Base-by-base conservation (phyloP, 2,888 invertebrate genomes). In the Serrognathus titanus region DNA sequence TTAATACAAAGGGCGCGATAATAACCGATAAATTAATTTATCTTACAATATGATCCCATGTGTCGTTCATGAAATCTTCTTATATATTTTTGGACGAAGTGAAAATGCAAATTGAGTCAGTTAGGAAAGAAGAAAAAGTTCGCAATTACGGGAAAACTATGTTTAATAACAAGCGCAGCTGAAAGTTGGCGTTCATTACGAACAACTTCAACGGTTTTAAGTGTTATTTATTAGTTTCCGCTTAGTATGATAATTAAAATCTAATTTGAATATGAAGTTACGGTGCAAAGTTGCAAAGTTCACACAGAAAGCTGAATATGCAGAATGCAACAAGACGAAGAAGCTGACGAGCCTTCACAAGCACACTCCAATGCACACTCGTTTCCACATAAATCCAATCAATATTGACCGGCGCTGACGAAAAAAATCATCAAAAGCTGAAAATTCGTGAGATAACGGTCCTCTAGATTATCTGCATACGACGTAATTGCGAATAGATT, bases 381-480 rank as follows among this genome's bases (percentile, higher is more conserved):
- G 67, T 65, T 66, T 69, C 66, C 67, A 68, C 69, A 70, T 70
- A 69, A 70, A 69, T 68, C 68, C 65, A 68, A 71, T 71, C 71
- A 68, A 71, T 71, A 70, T 63, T 62, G 60, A 53, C 65, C 53
- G 62, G 55, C 56, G 61, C 59, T 59, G 20, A 46, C 50, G 54
- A 39, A 48, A 50, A n/a, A 56, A 31, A 31, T 31, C 57, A 49
- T 58, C 59, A 53, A 64, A 48, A 55, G 57, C 58, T 55, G 65
- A 63, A 67, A 64, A 65, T 66, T 66, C 66, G 55, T 59, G 62
- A 65, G 66, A 64, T 68, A 69, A 69, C 66, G 58, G 67, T 63
- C 51, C 58, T 63, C 61, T 48, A 52, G 63, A 61, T 65, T 68
- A 66, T 65, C 69, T 71, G 71, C 67, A 61, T 59, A 62, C 64